phyloP scores from a whole-genome alignment of 2,113 vertebrate species.

The Dendrocopos noguchii region DNA sequence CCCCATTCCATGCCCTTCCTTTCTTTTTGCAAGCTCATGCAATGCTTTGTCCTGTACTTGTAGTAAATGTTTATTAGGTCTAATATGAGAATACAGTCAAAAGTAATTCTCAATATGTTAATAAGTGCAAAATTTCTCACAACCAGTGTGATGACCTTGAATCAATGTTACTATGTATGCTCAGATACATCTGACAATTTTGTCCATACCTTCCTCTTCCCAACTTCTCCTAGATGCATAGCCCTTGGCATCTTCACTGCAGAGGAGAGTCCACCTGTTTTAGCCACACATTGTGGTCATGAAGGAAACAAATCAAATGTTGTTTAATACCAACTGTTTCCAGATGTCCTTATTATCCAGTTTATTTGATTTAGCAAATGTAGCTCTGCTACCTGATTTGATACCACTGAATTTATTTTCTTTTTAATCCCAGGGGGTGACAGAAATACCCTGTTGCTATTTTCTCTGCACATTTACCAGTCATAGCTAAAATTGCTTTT shows the following conservation, averaged over 20 bases:
- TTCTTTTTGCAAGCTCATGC: not conserved
- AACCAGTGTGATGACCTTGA: not conserved
- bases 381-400: not conserved
- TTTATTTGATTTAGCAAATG: conserved; percentile 27
- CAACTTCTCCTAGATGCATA: not conserved
- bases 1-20: not conserved
- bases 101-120: not conserved
- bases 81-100: not conserved
- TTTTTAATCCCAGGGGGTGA: not conserved
- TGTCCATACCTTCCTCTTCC: not conserved
- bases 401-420: not conserved
- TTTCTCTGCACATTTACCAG: not conserved
- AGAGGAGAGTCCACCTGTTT: not conserved
- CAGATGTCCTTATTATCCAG: conserved; percentile 33
- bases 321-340: not conserved
- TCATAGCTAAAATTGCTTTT: not conserved
- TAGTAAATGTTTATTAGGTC: not conserved
- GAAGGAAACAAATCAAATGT: not conserved
- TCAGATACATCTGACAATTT: not conserved
- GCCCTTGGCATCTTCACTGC: not conserved
- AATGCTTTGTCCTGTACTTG: not conserved
- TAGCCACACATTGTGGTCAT: accelerated
- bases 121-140: not conserved
- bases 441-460: conserved; percentile 4
- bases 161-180: not conserved